phyloP scores from a whole-genome alignment of 1,140 invertebrate species.

The Hormaphis cornu region DNA sequence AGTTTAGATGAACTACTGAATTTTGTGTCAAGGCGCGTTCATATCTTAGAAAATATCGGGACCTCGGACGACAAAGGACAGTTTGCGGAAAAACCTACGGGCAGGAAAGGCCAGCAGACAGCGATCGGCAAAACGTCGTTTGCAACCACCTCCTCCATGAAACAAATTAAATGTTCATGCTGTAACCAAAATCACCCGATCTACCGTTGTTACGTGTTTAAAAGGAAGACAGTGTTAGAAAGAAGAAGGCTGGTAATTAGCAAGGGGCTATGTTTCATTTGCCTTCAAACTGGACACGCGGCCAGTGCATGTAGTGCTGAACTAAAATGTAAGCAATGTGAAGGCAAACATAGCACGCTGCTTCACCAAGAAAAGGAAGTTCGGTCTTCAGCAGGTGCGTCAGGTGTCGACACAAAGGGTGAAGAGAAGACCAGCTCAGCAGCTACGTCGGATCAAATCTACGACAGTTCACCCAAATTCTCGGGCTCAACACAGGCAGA shows the following conservation, averaged over 20 bases:
- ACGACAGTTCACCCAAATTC: neutral
- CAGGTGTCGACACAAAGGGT: neutral
- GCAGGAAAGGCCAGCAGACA: neutral
- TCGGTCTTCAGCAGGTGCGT: neutral
- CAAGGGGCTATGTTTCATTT: slow-evolving; percentile 5
- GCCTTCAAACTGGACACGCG: neutral
- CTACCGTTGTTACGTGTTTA: neutral
- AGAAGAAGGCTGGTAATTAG: too few relatives aligned
- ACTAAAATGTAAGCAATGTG: neutral
- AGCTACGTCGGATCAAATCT: neutral
- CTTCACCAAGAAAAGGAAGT: neutral
- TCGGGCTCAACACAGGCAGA: neutral
- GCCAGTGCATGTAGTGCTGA: neutral
- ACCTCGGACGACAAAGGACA: neutral
- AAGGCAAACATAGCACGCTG: neutral
- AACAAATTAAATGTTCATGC: too few relatives aligned
- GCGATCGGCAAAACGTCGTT: neutral
- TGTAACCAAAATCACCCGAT: too few relatives aligned
- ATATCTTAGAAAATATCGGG: neutral
- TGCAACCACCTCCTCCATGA: too few relatives aligned
- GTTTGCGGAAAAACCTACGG: neutral
- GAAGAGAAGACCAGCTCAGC: too few relatives aligned
- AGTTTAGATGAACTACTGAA: neutral
- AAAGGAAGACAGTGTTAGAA: neutral
- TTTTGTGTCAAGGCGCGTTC: neutral